Conservation (phyloP, 2,113 vertebrate genomes). For the Zosterops hypoxanthus region DNA sequence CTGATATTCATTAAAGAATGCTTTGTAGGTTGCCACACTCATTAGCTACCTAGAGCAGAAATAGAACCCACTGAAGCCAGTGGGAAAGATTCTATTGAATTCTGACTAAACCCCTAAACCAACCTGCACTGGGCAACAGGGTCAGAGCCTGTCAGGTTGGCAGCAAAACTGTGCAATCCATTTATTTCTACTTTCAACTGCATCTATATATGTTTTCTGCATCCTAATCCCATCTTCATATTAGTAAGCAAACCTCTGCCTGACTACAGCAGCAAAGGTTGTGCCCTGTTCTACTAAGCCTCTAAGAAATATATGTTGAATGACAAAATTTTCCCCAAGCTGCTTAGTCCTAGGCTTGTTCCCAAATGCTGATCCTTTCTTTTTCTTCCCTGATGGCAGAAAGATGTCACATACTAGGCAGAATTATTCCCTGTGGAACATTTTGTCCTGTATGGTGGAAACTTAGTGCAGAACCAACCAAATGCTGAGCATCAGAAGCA, state of each 20-base stretch:
- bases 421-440: neutral
- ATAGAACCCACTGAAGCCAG: neutral
- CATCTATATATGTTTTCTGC: neutral
- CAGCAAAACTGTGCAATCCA: neutral
- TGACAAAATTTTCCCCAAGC: neutral
- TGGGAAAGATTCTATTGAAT: neutral
- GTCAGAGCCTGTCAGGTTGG: neutral
- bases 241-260: neutral
- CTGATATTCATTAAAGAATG: neutral
- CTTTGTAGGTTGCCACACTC: neutral
- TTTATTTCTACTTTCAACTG: neutral
- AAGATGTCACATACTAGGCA: neutral
- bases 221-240: neutral
- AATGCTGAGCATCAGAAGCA: rapidly evolving
- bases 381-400: neutral
- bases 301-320: neutral
- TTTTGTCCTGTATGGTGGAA: neutral
- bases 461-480: neutral
- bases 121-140: neutral
- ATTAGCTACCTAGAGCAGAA: neutral
- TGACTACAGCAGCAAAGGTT: neutral
- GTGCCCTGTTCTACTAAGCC: neutral
- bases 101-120: neutral
- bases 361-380: neutral
- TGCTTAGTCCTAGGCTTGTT: neutral